Conservation (phyloP, 2,797 vertebrate species). For the Gobionotothen gibberifrons region DNA sequence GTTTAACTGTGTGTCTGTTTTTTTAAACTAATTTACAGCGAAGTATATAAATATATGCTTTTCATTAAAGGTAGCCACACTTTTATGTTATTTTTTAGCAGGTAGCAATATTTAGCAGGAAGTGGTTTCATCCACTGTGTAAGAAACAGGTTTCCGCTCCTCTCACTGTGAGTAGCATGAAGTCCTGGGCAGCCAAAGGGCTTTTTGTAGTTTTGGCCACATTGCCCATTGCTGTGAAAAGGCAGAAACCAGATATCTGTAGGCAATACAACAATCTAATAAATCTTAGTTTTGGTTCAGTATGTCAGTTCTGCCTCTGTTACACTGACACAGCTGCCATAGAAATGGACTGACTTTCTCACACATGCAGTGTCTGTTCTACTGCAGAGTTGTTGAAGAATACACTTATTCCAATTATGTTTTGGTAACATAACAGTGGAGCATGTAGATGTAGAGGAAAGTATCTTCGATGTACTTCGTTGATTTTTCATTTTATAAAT, state of each 20-base stretch:
- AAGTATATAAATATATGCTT: constrained; percentile 11
- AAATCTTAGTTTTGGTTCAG: constrained; percentile 15
- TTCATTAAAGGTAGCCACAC: constrained; percentile 14
- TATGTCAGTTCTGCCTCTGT: constrained; percentile 29
- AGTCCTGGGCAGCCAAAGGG: constrained; percentile 41
- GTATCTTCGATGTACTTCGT: too few species aligned
- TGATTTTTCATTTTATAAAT: too few species aligned
- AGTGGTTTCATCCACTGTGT: constrained; percentile 31
- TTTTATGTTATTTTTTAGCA: constrained; percentile 22
- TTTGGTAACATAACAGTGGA: too few species aligned
- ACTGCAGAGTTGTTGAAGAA: background rate
- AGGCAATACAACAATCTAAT: constrained; percentile 25
- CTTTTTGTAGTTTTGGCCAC: constrained; percentile 52
- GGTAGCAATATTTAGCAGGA: constrained; percentile 23
- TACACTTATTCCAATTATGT: too few species aligned
- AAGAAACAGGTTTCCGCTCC: constrained; percentile 44
- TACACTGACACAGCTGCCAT: constrained; percentile 9
- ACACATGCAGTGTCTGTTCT: background rate
- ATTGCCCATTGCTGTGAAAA: constrained; percentile 43
- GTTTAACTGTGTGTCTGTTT: constrained; percentile 8
- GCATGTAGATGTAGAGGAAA: too few species aligned
- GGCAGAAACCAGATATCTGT: constrained; percentile 51
- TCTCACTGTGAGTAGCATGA: constrained; percentile 36
- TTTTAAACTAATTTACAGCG: constrained; percentile 20
- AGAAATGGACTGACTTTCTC: background rate